Evolutionary conservation across 1,140 invertebrate genomes (phyloP), one percentile per base, ranked within the genome.

Genomic region (Cecropterus lyciades): DNA sequence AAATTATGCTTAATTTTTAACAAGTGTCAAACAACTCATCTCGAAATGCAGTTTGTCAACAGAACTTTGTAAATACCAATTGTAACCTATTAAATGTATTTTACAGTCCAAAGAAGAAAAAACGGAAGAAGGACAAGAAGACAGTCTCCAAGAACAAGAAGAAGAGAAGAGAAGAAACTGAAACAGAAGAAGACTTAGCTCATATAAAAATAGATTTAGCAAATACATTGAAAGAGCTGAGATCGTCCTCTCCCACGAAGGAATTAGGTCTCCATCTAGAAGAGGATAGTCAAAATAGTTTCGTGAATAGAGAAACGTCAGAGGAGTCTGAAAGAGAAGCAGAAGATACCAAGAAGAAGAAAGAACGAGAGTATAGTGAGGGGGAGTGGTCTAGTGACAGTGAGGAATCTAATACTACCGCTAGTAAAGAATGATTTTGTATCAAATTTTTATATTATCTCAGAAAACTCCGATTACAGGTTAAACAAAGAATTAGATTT

Each of bases 351-450:
- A 77, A 67, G 43, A 83, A 69, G 43, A 79, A 77, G 65, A 81
- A 70, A 62, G 75, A 78, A 6, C 80, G 83, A 48, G 80, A 86
- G 70, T 91, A 91, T 53, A 91, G 88, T 46, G 88, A 91, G 52
- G 88, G 88, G 11, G 88, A 91, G 78, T 91, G 88, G 87, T 89
- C 87, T 1, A 91, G 86, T 49, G 87, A 88, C 45, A 88, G 82
- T 43, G 85, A 65, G 0, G 81, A 84, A 45, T 80, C 82, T 3
- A 53, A 42, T 14, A 67, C 75, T 16, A 55, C 72, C 14, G 60
- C 49, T 17, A 66, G 65, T 17, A 48, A 69, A 48, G 52, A 62
- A 30, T 53, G 48, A 48, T 37, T 48, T 45, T 49, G n/a, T 20
- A 20, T 20, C 5, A 20, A 20, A 20, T 2, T 20, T 20, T 20